phyloP scores from a whole-genome alignment of 2,797 vertebrate genomes.

The Hozukius guyotensis region DNA sequence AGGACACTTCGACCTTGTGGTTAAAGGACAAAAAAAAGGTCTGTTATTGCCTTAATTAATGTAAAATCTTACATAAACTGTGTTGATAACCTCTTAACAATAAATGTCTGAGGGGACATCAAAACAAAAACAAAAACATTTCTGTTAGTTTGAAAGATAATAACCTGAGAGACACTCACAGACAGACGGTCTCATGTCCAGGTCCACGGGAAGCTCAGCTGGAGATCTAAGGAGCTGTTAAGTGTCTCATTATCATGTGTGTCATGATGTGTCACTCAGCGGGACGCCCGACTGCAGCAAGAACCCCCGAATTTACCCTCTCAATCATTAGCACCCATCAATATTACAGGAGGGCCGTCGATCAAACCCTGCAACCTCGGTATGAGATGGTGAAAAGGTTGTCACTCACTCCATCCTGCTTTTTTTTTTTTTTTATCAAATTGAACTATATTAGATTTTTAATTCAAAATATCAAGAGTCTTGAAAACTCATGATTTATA shows the following conservation, averaged over 20 bases:
- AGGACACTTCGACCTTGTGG: neutral
- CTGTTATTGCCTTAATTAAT: too few species aligned
- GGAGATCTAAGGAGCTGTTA: constrained; percentile 27
- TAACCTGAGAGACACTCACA: neutral
- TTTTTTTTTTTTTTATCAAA: neutral
- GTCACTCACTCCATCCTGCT: neutral
- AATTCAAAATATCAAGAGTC: neutral
- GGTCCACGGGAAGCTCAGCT: constrained; percentile 4
- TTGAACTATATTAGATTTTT: neutral
- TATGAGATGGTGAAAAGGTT: neutral
- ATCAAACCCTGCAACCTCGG: neutral
- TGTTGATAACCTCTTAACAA: too few species aligned
- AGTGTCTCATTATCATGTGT: constrained; percentile 26
- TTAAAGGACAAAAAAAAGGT: neutral
- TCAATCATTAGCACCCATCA: constrained; percentile 19
- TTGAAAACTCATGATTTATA: constrained; percentile 14
- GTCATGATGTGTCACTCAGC: constrained; percentile 20
- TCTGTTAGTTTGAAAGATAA: too few species aligned
- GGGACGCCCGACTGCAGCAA: neutral
- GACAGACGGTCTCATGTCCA: neutral
- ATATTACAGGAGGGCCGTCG: neutral
- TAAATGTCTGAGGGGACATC: too few species aligned
- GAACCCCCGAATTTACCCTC: neutral
- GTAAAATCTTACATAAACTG: neutral
- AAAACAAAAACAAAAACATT: too few species aligned